Evolutionary conservation across 2,797 vertebrate genomes (phyloP), one percentile per base, ranked within the genome.

Genomic region (Sebastes variabilis): DNA sequence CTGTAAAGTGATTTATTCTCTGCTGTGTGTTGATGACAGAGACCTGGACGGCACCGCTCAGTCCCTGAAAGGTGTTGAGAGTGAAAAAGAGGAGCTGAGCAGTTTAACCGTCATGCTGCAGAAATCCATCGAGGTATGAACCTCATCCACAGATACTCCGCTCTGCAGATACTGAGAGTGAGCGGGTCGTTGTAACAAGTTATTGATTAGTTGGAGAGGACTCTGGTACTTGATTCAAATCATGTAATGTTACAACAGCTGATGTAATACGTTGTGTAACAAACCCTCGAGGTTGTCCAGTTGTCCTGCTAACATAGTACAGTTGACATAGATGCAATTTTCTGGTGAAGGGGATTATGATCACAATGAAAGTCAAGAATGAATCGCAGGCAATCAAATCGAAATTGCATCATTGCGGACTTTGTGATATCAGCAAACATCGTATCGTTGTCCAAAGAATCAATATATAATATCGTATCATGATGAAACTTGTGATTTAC

Each of bases 21-120:
- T 59, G 27, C 30, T 38, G 27, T 81, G 25, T 70, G 66, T 78
- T 52, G 49, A 49, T 55, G 71, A 60, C 91, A 99, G 98, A 90
- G 98, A 99, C 85, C 94, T 99, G 82, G 98, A 99, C 60, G 95
- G 97, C 58, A 99, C 98, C 2, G 92, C 96, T 81, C 93, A 92
- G 79, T 98, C 97, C n/a, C 96, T 99, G 84, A 97, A 94, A 81
- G 97, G 96, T 4, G 97, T 99, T 9, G 98, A 98, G 86, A 95
- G 90, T 70, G 98, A 99, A 88, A 99, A 99, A 75, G 95, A 96
- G 71, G 97, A 97, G 83, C 92, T 99, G 66, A 94, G 95, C 86
- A 95, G 89, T 75, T 89, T 99, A 65, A 97, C 97, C 0, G 87
- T 96, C 52, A 93, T 96, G 70, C 94, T 99, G 70, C 97, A 99